Evolutionary conservation across 2,797 vertebrate genomes (phyloP), one percentile per base, ranked within the genome.

Genomic region (Pelochelys cantorii): DNA sequence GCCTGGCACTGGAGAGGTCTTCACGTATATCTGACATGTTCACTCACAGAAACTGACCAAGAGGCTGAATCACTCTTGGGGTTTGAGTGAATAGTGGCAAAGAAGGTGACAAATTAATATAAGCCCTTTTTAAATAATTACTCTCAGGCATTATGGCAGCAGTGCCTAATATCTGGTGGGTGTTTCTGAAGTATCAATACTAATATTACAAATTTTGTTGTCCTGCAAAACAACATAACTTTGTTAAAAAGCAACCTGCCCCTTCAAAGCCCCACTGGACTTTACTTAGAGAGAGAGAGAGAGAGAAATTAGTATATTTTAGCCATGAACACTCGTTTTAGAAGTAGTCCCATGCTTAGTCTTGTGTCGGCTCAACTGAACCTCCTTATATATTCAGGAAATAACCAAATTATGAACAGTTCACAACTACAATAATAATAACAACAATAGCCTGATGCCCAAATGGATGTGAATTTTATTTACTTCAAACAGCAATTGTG

Each of bases 401-500:
- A 31, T 0, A 90, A 56, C 77, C 79, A 31, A 20, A 60, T 42
- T 34, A 20, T 1, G 0, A 79, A 53, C 1, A 3, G 55, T 80
- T 62, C 71, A 48, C 42, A 48, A 48, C 42, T 48, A 48, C 42
- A 48, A 48, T 48, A 48, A 48, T 48, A 48, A 42, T 42, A 42
- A 48, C 2, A 48, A 48, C 42, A 54, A 56, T 22, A 56, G 78
- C n/a, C 56, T 56, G 10, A 27, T 54, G 56, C 74, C 13, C 93
- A 91, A 2, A 8, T 3, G 83, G 59, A 52, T 0, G 78, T 48
- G 53, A 31, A 65, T 53, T 62, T 54, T 85, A 85, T 92, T 89
- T 92, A 75, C 85, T 91, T 65, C 84, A 1, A 78, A 22, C 8
- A 0, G 83, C 56, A n/a, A 68, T 80, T 96, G 83, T 96, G 96